Evolutionary conservation across 2,888 invertebrate genomes (phyloP), one percentile per base, ranked within the genome.

Genomic region (Eupithecia pulchellata): DNA sequence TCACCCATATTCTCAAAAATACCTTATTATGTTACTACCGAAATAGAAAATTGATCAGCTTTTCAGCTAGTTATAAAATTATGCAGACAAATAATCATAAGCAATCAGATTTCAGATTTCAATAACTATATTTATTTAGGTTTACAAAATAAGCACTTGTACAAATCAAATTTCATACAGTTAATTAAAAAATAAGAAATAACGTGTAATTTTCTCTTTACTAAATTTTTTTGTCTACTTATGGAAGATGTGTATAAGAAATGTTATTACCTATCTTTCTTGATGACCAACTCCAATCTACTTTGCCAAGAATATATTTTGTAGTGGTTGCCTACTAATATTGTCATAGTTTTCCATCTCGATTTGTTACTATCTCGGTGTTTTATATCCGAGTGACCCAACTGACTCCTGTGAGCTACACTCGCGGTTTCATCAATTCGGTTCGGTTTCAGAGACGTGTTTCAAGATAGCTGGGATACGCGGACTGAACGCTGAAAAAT

Each of bases 391-490:
- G 0, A 73, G 13, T 67, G 58, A 34, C 2, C 62, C 6, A 42
- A 57, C 69, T 65, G 57, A 1, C 17, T 42, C 0, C 11, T 32
- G 2, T 29, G 9, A 67, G 69, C 69, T 69, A 25, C 13, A 34
- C 80, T 36, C 71, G 74, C 64, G 74, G 69, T 78, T 74, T 75
- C 78, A 76, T 78, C 76, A 78, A 78, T 78, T 68, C 72, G 65
- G 71, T 68, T 72, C 68, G 72, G 77, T 72, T 75, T 75, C 76
- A 86, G 83, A 87, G 79, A 78, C 80, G 80, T 77, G 79, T 81
- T 82, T 80, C 79, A 78, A 82, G 78, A 76, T 81, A 81, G 82
- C 82, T 75, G 79, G 81, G 81, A 81, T 80, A 80, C 76, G 42
- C 68, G 61, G 47, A 20, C 69, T 55, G 69, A 75, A 77, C 72